Evolutionary conservation across 2,888 invertebrate genomes (phyloP).

Genomic region (Baccha elongata): DNA sequence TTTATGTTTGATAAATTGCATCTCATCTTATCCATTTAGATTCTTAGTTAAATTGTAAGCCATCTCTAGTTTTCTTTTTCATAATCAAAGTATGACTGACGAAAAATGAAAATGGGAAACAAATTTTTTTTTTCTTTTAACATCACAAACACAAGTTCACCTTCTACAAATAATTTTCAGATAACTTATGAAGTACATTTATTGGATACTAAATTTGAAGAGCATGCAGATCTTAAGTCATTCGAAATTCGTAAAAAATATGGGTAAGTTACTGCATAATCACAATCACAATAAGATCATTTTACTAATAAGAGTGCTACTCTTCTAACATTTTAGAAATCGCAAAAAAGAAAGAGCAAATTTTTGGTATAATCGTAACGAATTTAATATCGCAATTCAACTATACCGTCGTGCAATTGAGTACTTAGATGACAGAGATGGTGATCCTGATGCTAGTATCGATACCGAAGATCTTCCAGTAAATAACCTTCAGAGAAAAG

Average conservation of each 20-base stretch:
- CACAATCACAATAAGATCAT: background rate
- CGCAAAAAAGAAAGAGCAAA: constrained; percentile 93
- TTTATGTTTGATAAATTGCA: no score
- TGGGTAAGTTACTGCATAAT: constrained; percentile 88
- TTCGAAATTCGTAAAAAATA: constrained; percentile 88
- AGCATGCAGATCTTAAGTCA: constrained; percentile 86
- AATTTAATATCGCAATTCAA: constrained; percentile 91
- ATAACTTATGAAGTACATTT: constrained; percentile 88
- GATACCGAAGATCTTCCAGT: constrained; percentile 82
- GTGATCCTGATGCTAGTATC: constrained; percentile 85
- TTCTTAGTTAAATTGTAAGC: no score
- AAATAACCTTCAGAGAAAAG: background rate
- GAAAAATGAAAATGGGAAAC: no score
- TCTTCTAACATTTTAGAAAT: constrained; percentile 83
- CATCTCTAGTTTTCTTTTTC: no score
- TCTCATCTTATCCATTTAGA: no score
- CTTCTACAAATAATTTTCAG: constrained; percentile 76
- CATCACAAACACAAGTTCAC: no score
- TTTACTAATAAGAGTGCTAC: background rate
- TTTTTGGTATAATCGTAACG: constrained; percentile 93
- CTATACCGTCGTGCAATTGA: constrained; percentile 93
- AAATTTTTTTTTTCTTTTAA: no score
- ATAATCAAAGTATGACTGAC: no score
- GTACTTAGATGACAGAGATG: constrained; percentile 89
- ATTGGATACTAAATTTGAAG: constrained; percentile 86